These are phyloP conservation scores for Bradypodion pumilum DNA, from an alignment of 2,797 vertebrate species.

Conservation along the genomic window DNA sequence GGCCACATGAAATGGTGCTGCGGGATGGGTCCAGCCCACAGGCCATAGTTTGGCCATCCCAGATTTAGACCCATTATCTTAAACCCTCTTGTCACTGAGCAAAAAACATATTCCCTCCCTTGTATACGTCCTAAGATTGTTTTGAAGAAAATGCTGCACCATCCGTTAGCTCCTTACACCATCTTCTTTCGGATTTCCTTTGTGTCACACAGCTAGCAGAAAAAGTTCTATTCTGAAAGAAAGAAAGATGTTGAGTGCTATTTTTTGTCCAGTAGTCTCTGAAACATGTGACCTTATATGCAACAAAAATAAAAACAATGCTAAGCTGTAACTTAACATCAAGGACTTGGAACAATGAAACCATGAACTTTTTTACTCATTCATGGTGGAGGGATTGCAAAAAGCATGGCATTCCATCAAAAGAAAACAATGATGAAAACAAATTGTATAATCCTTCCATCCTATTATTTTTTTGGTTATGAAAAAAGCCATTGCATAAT, in stretches of 20 bases:
- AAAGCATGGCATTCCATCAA: neutral
- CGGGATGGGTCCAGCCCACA: too few relatives aligned
- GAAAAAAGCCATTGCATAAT: slow-evolving; percentile 1
- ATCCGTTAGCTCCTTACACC: neutral
- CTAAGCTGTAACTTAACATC: neutral
- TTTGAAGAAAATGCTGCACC: neutral
- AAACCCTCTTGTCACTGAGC: too few relatives aligned
- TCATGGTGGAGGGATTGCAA: neutral
- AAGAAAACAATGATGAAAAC: slow-evolving; percentile 15
- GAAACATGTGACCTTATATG: neutral
- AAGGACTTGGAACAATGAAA: neutral
- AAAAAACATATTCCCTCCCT: too few relatives aligned
- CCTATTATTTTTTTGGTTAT: neutral
- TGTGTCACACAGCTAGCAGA: neutral
- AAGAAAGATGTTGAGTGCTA: too few relatives aligned
- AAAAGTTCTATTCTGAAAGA: neutral
- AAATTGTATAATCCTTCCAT: slow-evolving; percentile 14
- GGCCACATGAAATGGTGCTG: too few relatives aligned
- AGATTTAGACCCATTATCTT: too few relatives aligned
- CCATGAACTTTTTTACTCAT: slow-evolving; percentile 4
- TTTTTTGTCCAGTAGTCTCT: neutral
- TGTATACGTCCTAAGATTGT: too few relatives aligned
- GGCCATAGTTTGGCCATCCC: too few relatives aligned
- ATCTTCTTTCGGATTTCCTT: neutral
- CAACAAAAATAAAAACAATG: neutral